phyloP scores from a whole-genome alignment of 2,888 invertebrate species.

The Aphidius colemani region DNA sequence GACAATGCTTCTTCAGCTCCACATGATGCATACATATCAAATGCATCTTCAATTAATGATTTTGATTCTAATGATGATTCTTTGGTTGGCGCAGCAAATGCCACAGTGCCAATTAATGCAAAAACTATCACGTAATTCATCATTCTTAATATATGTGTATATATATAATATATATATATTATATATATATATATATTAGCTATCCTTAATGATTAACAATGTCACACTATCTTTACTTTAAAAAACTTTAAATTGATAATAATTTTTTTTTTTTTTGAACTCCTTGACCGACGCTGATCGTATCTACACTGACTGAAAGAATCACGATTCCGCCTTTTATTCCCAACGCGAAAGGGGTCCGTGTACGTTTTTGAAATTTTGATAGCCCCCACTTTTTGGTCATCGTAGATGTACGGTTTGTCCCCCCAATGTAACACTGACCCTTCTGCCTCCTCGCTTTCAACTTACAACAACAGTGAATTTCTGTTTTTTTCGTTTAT shows the following conservation, averaged over 20 bases:
- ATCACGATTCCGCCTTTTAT: slow-evolving; percentile 61
- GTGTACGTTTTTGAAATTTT: slow-evolving; percentile 62
- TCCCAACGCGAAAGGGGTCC: slow-evolving; percentile 60
- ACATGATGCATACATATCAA: slow-evolving; percentile 63
- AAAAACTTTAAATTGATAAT: not conserved
- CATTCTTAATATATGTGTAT: slow-evolving; percentile 43
- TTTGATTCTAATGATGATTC: slow-evolving; percentile 38
- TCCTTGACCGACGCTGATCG: slow-evolving; percentile 56
- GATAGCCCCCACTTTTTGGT: slow-evolving; percentile 57
- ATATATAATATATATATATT: slow-evolving; percentile 6
- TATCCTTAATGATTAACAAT: slow-evolving; percentile 20
- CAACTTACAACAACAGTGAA: slow-evolving; percentile 5
- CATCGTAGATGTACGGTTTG: slow-evolving; percentile 11
- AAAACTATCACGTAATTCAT: slow-evolving; percentile 51
- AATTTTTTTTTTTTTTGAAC: slow-evolving; percentile 34
- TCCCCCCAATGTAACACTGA: slow-evolving; percentile 19
- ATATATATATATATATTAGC: slow-evolving; percentile 24
- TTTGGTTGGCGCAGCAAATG: slow-evolving; percentile 50
- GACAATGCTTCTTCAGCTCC: slow-evolving; percentile 68
- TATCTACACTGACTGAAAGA: slow-evolving; percentile 60
- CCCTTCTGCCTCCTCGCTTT: slow-evolving; percentile 21
- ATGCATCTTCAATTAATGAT: slow-evolving; percentile 52
- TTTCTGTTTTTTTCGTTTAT: not conserved
- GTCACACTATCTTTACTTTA: slow-evolving; percentile 9
- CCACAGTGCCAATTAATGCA: slow-evolving; percentile 46